Base-by-base conservation (phyloP, 2,888 invertebrate species). In the Brenthis daphne region DNA sequence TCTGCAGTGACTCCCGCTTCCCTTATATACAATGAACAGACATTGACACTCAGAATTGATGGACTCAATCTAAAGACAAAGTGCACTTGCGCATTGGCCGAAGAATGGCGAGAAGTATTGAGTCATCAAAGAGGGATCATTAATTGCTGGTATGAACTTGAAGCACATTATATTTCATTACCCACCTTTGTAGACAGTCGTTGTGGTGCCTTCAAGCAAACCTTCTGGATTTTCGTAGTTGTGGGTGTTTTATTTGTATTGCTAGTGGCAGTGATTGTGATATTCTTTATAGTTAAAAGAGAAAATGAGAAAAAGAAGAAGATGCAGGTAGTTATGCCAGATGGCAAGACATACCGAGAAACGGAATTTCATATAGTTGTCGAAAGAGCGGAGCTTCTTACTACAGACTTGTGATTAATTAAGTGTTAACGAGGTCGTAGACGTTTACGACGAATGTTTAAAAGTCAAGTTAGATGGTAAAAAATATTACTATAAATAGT, bases 281-380 rank as follows among this genome's bases (percentile, higher is more conserved):
- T 92, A 68, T 83, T 93, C 64, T 85, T 91, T 51, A 89, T 93
- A 79, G 86, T 93, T 67, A 85, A 85, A 71, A 78, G 89, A 67
- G 92, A 91, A 82, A 90, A 94, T 83, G 87, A 94, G 81, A 89
- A 94, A 81, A 85, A 94, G 86, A 90, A 94, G 86, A 88, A 94
- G 90, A 80, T 95, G 77, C 94, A 95, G 81, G 93, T 97, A 85
- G 96, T 97, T 64, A 94, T 96, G 80, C 97, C 97, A 0, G 97
- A 97, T 77, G 96, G 96, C 1, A 94, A 96, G 80, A 96, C 97
- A 16, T 97, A 97, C 82, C 94, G 96, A 80, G 97, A 97, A 89
- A 97, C 97, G 12, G 97, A 97, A 88, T 94, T 97, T 78, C 96
- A 97, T 85, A 96, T 97, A 80, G 96, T 97, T 82, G 95, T 97